Evolutionary conservation across 2,888 invertebrate genomes (phyloP), one percentile per base, ranked within the genome.

Genomic region (Agrilus cyanescens): DNA sequence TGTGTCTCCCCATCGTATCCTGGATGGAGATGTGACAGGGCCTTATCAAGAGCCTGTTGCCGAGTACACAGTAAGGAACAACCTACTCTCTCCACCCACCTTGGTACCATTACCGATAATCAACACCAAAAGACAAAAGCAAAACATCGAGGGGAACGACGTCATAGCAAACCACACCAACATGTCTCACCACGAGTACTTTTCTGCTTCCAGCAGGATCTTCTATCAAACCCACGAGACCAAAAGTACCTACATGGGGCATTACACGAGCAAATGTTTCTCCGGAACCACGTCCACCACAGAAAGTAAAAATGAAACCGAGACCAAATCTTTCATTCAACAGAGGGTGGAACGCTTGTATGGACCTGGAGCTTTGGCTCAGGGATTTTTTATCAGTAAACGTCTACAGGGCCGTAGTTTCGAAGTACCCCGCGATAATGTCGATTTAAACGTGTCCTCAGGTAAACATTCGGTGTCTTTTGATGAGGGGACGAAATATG

Each of bases 331-430:
- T 37, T 87, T 90, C 57, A 88, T 91, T 34, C 85, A 90, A 59
- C 89, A 90, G 58, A 75, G 89, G 35, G 89, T 91, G 1, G 91
- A 91, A 57, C 73, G 90, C 40, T 68, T 91, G 2, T 91, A 90
- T 60, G 91, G 91, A 0, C 87, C 88, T 4, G 86, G 87, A 4
- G 88, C 89, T 2, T 62, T 89, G 29, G 88, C 87, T 2, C 87
- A 87, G 61, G 86, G 85, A 1, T 88, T 88, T 61, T 84, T 87
- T 61, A 79, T 80, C 51, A 76, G 78, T 52, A 76, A 75, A 56
- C 64, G 75, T 6, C 70, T 38, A 41, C 39, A 40, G 29, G 49
- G 44, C 43, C 46, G 41, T 10, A 46, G 41, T n/a, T 48, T 38
- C 25, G 49, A 47, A 25, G 41, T 37, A n/a, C 48, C 48, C 31